Percentiles rank a stretch among this genome's conserved stretches.
Conservation (phyloP, 2,888 invertebrate genomes). For the Drosophila kambysellisi region DNA sequence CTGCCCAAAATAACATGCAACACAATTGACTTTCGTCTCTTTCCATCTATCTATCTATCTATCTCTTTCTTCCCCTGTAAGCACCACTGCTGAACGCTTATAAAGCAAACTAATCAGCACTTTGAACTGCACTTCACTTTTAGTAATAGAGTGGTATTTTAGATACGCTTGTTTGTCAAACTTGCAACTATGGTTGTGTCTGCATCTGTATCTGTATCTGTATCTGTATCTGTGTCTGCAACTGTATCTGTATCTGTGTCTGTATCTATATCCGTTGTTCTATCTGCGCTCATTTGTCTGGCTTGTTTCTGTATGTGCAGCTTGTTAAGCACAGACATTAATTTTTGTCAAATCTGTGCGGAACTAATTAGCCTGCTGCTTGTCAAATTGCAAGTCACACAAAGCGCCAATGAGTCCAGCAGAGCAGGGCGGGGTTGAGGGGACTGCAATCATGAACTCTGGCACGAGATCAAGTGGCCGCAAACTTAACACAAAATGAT, state of each 20-base stretch:
- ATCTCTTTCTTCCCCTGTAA: neutral
- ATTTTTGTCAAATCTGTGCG: constrained; percentile 80
- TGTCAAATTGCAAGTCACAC: constrained; percentile 80
- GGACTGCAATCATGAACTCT: constrained; percentile 5
- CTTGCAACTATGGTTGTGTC: constrained; percentile 11
- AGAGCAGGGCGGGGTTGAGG: constrained; percentile 1
- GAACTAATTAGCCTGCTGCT: constrained; percentile 79
- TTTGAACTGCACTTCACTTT: constrained; percentile 38
- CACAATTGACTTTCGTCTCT: constrained; percentile 17
- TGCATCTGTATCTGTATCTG: constrained; percentile 14
- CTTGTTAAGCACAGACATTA: constrained; percentile 65
- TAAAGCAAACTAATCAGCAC: constrained; percentile 56
- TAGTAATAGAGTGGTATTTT: constrained; percentile 3
- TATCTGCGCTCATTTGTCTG: constrained; percentile 11
- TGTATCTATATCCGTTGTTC: constrained; percentile 10
- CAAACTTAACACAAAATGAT: constrained; percentile 52
- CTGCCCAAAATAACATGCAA: constrained; percentile 25
- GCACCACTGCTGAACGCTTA: constrained; percentile 3
- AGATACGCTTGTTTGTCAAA: constrained; percentile 48
- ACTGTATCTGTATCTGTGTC: constrained; percentile 7
- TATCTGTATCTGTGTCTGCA: constrained; percentile 8
- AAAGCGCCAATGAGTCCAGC: constrained; percentile 34
- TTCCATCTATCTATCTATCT: too few relatives aligned
- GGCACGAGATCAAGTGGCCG: constrained; percentile 38
- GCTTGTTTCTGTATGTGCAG: constrained; percentile 17